Percentiles rank a stretch among this genome's conserved stretches.
These are phyloP conservation scores for Griposia aprilina DNA, from an alignment of 2,888 invertebrate genomes.

Conservation along the genomic window DNA sequence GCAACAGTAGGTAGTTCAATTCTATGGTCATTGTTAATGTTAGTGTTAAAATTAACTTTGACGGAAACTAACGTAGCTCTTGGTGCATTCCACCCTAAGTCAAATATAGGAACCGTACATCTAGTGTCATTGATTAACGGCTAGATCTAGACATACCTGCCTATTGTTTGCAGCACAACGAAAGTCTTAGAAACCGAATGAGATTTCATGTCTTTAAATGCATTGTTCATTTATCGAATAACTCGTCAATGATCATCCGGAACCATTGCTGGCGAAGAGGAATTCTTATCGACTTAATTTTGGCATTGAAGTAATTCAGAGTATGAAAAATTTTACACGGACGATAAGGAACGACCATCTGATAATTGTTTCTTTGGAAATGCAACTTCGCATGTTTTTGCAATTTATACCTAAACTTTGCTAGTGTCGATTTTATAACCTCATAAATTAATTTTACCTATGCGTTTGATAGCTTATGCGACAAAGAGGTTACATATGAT, in stretches of 20 bases:
- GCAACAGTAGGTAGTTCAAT: background rate
- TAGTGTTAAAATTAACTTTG: background rate
- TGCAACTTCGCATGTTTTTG: background rate
- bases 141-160: background rate
- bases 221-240: conserved; percentile 17
- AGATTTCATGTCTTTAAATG: background rate
- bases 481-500: background rate
- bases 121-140: conserved; percentile 35
- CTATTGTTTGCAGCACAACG: conserved; percentile 1
- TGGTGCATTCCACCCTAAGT: background rate
- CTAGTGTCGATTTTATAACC: background rate
- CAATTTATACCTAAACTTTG: background rate
- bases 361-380: conserved; percentile 7
- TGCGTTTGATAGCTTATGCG: background rate
- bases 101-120: conserved; percentile 31
- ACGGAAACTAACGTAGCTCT: background rate
- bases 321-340: conserved; percentile 8
- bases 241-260: conserved; percentile 14
- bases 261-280: conserved; percentile 7
- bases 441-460: background rate
- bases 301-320: conserved; percentile 2
- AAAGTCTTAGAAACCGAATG: conserved; percentile 37
- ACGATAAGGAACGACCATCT: background rate
- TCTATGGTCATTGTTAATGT: background rate
- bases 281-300: conserved; percentile 17